phyloP scores from a whole-genome alignment of 1,140 invertebrate genomes.

The Eueides isabella region DNA sequence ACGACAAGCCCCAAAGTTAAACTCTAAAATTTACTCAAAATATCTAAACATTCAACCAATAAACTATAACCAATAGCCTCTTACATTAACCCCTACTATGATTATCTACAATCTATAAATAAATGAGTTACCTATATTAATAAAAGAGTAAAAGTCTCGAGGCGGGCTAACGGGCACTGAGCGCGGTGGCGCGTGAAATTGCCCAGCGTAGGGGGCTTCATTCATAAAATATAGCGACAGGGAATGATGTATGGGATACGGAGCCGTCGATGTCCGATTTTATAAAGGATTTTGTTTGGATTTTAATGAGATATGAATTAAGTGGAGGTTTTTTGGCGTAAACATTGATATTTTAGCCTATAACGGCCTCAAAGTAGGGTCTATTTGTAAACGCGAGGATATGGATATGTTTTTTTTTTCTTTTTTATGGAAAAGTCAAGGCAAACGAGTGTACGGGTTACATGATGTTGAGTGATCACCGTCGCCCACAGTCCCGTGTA shows the following conservation, averaged over 20 bases:
- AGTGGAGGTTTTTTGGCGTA: not conserved
- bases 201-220: constrained; percentile 43
- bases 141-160: constrained; percentile 16
- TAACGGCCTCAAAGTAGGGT: too few relatives aligned
- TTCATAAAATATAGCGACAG: constrained; percentile 47
- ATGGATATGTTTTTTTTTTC: too few relatives aligned
- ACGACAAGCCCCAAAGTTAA: too few relatives aligned
- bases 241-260: constrained; percentile 41
- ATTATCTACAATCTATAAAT: not conserved
- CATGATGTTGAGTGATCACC: too few relatives aligned
- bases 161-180: constrained; percentile 29
- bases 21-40: too few relatives aligned
- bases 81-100: not conserved
- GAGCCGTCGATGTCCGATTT: constrained; percentile 18
- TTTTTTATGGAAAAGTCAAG: too few relatives aligned
- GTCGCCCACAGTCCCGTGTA: too few relatives aligned
- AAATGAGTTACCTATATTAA: constrained; percentile 17
- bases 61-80: constrained; percentile 17
- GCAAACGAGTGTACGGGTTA: too few relatives aligned
- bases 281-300: constrained; percentile 13
- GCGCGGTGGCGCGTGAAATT: constrained; percentile 53
- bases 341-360: not conserved
- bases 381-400: too few relatives aligned
- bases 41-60: too few relatives aligned
- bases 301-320: not conserved